A percentile compares a stretch with the other conserved stretches of the same genome.
Conservation (phyloP, 2,888 invertebrate genomes). For the Meteorus cinctellus region DNA sequence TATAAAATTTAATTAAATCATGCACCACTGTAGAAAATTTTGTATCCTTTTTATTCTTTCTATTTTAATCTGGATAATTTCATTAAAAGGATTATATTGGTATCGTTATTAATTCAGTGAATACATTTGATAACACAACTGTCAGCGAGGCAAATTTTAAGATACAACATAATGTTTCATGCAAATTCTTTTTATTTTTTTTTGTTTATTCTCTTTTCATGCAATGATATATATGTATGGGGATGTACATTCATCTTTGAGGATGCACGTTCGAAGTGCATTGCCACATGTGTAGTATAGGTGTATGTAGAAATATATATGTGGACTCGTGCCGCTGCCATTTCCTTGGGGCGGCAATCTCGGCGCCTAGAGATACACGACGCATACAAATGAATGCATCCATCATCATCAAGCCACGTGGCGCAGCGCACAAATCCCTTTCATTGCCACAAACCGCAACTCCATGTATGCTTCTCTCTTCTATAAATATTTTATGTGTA, state of each 20-base stretch:
- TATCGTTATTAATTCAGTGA: background rate
- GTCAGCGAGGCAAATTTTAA: background rate
- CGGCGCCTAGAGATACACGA: slow-evolving; percentile 55
- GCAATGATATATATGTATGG: background rate
- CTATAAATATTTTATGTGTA: background rate
- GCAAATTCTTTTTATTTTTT: background rate
- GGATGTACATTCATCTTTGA: background rate
- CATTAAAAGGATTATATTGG: background rate
- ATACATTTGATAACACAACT: background rate
- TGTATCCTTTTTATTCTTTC: background rate
- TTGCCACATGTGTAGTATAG: background rate
- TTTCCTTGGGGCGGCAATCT: slow-evolving; percentile 51
- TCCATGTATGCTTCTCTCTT: background rate
- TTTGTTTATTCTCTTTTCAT: background rate
- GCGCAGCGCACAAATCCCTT: slow-evolving; percentile 47
- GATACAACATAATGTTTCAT: background rate
- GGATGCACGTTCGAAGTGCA: background rate
- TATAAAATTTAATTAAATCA: slow-evolving; percentile 15
- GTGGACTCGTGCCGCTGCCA: slow-evolving; percentile 36
- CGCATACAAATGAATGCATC: slow-evolving; percentile 58
- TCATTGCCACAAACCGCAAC: slow-evolving; percentile 47
- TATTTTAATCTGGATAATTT: background rate
- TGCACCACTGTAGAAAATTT: background rate
- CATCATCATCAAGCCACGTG: slow-evolving; percentile 56
- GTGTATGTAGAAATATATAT: slow-evolving; percentile 7